Conservation (phyloP, 1,140 invertebrate species). For the Pseudobourletiella spinata region DNA sequence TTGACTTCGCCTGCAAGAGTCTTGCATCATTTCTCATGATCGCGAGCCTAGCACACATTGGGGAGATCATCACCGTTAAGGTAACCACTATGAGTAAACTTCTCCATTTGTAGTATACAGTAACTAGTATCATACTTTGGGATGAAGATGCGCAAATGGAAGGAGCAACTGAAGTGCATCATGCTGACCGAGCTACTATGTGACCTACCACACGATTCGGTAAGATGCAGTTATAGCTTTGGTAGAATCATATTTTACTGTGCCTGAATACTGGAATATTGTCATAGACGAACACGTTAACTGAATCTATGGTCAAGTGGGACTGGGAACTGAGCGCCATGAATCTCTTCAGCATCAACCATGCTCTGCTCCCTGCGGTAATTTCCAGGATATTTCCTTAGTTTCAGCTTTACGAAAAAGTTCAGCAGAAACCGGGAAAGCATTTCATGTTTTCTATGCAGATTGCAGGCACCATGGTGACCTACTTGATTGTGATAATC, state of each 20-base stretch:
- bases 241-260: background rate
- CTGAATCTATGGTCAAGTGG: background rate
- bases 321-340: background rate
- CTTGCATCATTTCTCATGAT: background rate
- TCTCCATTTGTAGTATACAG: too few species aligned
- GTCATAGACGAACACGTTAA: background rate
- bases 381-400: background rate
- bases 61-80: background rate
- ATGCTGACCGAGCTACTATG: slow-evolving; percentile 2
- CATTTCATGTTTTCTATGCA: background rate
- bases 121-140: too few species aligned
- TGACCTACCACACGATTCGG: background rate
- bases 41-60: background rate
- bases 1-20: background rate
- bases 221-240: background rate
- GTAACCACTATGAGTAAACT: too few species aligned
- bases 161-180: slow-evolving; percentile 3
- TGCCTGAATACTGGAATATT: too few species aligned
- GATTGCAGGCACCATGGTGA: slow-evolving; percentile 1
- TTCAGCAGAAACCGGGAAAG: background rate
- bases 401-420: background rate
- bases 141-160: slow-evolving; percentile 6
- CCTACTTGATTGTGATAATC: background rate
- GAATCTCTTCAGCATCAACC: background rate
- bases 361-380: background rate